Percentiles rank a stretch among this genome's conserved stretches.
Conservation (phyloP, 2,888 invertebrate genomes). For the Apocheima hispidaria region DNA sequence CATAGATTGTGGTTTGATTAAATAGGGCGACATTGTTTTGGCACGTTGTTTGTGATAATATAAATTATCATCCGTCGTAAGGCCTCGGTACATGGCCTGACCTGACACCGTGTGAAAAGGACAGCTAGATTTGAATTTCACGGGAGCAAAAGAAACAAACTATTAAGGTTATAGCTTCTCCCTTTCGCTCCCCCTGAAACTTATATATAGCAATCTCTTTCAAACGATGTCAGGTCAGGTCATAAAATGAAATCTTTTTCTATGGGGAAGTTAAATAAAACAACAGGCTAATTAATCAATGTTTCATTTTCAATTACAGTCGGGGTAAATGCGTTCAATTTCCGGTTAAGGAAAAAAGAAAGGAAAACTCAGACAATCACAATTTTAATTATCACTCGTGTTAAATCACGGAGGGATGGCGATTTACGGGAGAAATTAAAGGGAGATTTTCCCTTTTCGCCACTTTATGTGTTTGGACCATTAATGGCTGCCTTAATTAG, state of each 20-base stretch:
- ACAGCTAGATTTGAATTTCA: no score
- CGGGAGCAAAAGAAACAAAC: no score
- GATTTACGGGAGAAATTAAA: constrained; percentile 37
- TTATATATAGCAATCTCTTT: no score
- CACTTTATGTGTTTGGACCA: constrained; percentile 28
- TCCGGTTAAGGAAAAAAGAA: constrained; percentile 50
- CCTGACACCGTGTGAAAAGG: no score
- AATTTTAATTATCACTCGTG: constrained; percentile 59
- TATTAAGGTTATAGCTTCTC: no score
- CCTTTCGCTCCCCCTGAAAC: no score
- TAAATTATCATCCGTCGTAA: no score
- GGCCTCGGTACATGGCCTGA: no score
- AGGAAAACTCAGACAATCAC: constrained; percentile 51
- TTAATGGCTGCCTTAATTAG: constrained; percentile 25
- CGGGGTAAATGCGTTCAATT: constrained; percentile 48
- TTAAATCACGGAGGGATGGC: constrained; percentile 49
- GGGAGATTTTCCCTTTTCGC: constrained; percentile 35
- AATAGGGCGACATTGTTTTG: no score
- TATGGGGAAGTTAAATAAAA: constrained; percentile 15
- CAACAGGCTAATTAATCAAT: constrained; percentile 37
- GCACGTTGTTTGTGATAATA: no score
- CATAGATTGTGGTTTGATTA: no score
- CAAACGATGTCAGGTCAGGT: no score
- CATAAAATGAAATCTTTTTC: not conserved
- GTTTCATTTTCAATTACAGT: constrained; percentile 38